Conservation (phyloP, 2,113 vertebrate genomes). For the Leucosticte australis region DNA sequence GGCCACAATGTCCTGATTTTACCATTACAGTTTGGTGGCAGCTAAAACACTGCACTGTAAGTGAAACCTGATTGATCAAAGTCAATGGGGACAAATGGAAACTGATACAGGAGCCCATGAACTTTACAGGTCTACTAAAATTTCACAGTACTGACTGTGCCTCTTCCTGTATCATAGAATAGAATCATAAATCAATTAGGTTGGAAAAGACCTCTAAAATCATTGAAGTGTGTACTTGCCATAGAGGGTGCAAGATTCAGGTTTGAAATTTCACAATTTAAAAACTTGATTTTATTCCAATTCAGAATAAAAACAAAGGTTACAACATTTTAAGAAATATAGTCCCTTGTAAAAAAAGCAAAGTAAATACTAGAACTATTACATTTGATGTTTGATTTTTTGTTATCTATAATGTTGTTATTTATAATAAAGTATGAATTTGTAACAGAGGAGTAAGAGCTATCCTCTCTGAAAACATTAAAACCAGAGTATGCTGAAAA, state of each 20-base stretch:
- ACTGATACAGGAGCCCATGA: background rate
- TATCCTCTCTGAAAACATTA: background rate
- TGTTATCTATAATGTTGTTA: background rate
- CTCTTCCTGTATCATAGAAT: background rate
- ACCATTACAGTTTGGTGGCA: background rate
- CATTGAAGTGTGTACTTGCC: background rate
- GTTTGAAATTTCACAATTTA: background rate
- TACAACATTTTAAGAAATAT: background rate
- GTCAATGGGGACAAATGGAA: background rate
- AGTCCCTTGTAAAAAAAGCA: background rate
- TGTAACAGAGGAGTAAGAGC: background rate
- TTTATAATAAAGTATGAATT: background rate
- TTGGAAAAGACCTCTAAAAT: background rate
- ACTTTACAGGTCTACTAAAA: background rate
- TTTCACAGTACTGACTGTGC: background rate
- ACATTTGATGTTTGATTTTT: background rate
- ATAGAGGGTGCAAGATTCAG: background rate
- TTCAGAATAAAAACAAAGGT: background rate
- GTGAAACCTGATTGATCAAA: background rate
- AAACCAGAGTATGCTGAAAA: background rate
- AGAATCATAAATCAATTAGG: background rate
- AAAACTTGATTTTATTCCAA: background rate
- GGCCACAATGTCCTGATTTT: constrained; percentile 12
- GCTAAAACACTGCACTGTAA: background rate
- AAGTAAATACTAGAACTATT: background rate